These are phyloP conservation scores for Fragum whitleyi DNA, from an alignment of 2,888 invertebrate genomes.

Conservation along the genomic window DNA sequence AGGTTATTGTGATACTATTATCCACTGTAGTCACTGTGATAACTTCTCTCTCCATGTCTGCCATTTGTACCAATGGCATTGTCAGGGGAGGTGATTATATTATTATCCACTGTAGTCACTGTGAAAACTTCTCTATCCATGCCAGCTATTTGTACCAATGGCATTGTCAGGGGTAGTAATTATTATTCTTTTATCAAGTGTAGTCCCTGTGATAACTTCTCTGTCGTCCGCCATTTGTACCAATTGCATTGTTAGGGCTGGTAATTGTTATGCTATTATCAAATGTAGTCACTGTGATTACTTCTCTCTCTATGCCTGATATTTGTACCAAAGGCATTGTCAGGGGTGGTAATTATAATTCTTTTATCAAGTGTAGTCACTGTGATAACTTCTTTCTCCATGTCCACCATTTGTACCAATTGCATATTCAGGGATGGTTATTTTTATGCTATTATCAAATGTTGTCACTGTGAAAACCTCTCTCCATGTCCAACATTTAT, in stretches of 20 bases:
- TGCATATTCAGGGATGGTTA: slow-evolving; percentile 99
- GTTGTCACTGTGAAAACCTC: slow-evolving; percentile 93
- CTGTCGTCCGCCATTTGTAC: slow-evolving; percentile 99
- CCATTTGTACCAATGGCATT: slow-evolving; percentile 99
- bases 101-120: slow-evolving; percentile 86
- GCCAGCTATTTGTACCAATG: slow-evolving; percentile 99
- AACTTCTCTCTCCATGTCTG: slow-evolving; percentile 98
- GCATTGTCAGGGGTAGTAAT: slow-evolving; percentile 98
- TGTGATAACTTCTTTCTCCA: slow-evolving; percentile 96
- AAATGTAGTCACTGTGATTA: slow-evolving; percentile 90
- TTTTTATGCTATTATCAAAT: slow-evolving; percentile 82
- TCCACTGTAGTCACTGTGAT: slow-evolving; percentile 89
- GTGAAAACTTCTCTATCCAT: slow-evolving; percentile 97
- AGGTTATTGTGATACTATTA: slow-evolving; percentile 88
- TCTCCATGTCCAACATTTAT: slow-evolving; percentile 98
- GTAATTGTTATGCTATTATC: slow-evolving; percentile 87
- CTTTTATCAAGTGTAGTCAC: slow-evolving; percentile 86
- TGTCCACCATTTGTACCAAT: slow-evolving; percentile 99
- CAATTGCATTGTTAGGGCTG: slow-evolving; percentile 99
- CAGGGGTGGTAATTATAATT: slow-evolving; percentile 92
- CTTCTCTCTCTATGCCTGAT: slow-evolving; percentile 98
- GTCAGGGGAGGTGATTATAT: slow-evolving; percentile 95
- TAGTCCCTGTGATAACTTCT: slow-evolving; percentile 93
- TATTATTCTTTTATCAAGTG: slow-evolving; percentile 81
- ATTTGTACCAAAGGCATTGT: slow-evolving; percentile 99